Base-by-base conservation (phyloP, 2,888 invertebrate species). In the Anodontia alba region DNA sequence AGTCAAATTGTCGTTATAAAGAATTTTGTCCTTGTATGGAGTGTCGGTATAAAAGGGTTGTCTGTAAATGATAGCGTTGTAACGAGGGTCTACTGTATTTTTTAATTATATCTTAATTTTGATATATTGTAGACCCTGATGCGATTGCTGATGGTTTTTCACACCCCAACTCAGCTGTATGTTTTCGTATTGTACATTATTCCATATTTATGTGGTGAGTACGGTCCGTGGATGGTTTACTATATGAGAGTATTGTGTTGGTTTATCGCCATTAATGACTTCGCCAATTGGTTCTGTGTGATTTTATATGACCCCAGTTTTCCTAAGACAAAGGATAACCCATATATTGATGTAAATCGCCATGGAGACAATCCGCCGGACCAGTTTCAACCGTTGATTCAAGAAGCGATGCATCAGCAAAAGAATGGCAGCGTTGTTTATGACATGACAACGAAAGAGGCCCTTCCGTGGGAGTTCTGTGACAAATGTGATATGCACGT, bases 381-480 rank as follows among this genome's bases (percentile, higher is more conserved):
- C 12, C 78, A 74, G 62, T 79, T 79, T 49, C 46, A 20, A 0
- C 73, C 73, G 38, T 36, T 49, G 15, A 78, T 82, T 26, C 66
- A 78, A 49, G 33, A 78, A 51, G 57, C 49, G 8, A 42, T 49
- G 36, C 31, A 23, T 57, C 7, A 62, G 5, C 33, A 8, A 2
- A 31, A 62, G 20, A 79, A 80, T n/a, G 75, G 76, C 36, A 66
- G 72, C 26, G 46, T 73, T 74, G 69, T 78, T 54, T 74, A 83
- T 43, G 76, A 78, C 33, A 76, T 77, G 29, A 62, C 82, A 31
- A 54, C 69, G 17, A 80, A 81, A 42, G 80, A 83, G 7, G 84
- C 78, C 3, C 69, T 89, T 17, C 78, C 86, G 10, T 90, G 90
- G 90, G 76, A 80, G 26, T 90, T 82, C 71, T 92, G 92, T 73